Evolutionary conservation across 2,113 vertebrate genomes (phyloP).

Genomic region (human (Homo sapiens)): DNA sequence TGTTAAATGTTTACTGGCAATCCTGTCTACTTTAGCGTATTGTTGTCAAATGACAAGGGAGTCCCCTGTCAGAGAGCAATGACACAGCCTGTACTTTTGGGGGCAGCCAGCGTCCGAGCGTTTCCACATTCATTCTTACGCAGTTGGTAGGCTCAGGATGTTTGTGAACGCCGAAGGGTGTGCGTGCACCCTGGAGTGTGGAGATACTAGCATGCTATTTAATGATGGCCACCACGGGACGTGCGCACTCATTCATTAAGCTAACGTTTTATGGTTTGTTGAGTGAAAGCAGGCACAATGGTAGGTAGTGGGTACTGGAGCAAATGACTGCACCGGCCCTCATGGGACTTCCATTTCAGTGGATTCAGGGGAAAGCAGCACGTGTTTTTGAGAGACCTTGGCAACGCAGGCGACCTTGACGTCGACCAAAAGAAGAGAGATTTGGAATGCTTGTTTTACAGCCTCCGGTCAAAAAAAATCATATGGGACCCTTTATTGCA

Average conservation of each 20-base stretch:
- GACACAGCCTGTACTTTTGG: not conserved
- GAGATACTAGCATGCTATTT: not conserved
- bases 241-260: not conserved
- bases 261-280: not conserved
- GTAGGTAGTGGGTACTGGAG: not conserved
- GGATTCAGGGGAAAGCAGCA: not conserved
- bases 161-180: not conserved
- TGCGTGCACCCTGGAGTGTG: not conserved
- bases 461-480: constrained; percentile 41
- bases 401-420: constrained; percentile 24
- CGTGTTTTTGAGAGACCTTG: not conserved
- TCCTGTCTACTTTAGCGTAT: not conserved
- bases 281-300: not conserved
- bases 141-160: not conserved
- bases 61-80: not conserved
- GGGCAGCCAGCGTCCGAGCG: not conserved
- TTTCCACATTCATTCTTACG: no score
- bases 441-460: not conserved
- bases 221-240: not conserved
- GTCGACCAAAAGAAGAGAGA: not conserved
- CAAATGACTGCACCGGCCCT: not conserved
- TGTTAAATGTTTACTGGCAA: constrained; percentile 3
- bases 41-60: constrained; percentile 20
- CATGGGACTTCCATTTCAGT: not conserved
- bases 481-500: not conserved